These are phyloP conservation scores for Pristionchus mayeri DNA, from an alignment of 2,888 invertebrate species.

Conservation along the genomic window DNA sequence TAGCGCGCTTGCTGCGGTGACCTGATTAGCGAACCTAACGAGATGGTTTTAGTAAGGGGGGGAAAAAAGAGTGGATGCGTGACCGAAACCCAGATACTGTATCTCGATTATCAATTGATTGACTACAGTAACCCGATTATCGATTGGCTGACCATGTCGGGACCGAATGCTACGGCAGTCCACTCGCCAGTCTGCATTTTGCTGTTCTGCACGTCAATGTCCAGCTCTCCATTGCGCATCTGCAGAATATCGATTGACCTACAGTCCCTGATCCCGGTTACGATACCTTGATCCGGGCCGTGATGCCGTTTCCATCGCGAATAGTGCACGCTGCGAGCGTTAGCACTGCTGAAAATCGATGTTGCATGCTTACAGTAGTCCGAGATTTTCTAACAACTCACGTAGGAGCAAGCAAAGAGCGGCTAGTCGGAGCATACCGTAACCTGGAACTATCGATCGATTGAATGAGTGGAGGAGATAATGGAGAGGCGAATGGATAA, in stretches of 20 bases:
- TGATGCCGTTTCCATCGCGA: slow-evolving; percentile 37
- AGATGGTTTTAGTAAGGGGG: no score
- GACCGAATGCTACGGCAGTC: slow-evolving; percentile 44
- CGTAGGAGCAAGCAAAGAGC: slow-evolving; percentile 20
- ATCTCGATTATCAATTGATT: background rate
- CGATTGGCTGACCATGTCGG: slow-evolving; percentile 31
- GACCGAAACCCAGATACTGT: no score
- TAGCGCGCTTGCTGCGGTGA: background rate
- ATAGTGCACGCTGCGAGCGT: slow-evolving; percentile 26
- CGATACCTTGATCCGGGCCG: slow-evolving; percentile 37
- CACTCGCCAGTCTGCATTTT: slow-evolving; percentile 12
- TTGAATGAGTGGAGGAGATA: background rate
- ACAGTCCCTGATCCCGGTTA: background rate
- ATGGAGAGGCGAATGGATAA: background rate
- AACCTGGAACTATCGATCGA: slow-evolving; percentile 34
- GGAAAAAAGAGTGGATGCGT: no score
- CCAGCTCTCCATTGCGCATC: slow-evolving; percentile 45
- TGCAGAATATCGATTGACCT: slow-evolving; percentile 5
- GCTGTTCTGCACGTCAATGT: slow-evolving; percentile 43
- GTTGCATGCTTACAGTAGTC: background rate
- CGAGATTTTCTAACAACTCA: background rate
- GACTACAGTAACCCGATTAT: background rate
- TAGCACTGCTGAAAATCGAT: slow-evolving; percentile 13
- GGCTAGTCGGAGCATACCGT: slow-evolving; percentile 9
- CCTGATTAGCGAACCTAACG: background rate